Conservation (phyloP, 2,113 vertebrate species). For the Saiga tatarica region DNA sequence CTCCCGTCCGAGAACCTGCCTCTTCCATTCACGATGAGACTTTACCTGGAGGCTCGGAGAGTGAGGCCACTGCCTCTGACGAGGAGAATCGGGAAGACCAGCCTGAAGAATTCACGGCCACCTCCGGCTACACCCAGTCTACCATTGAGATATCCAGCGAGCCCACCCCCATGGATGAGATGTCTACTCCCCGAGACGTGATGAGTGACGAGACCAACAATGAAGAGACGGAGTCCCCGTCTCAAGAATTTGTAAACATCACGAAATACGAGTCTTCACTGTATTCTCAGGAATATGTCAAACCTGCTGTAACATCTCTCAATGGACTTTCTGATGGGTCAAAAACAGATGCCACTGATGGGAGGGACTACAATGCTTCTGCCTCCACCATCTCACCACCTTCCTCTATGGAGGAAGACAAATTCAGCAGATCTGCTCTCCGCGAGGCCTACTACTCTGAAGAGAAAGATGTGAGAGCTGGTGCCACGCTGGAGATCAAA, state of each 20-base stretch:
- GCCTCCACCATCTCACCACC: slow-evolving; percentile 94
- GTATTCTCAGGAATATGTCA: slow-evolving; percentile 84
- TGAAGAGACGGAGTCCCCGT: slow-evolving; percentile 91
- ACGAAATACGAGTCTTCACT: slow-evolving; percentile 84
- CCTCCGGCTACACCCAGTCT: slow-evolving; percentile 93
- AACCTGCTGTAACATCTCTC: slow-evolving; percentile 81
- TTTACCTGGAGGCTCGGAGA: slow-evolving; percentile 89
- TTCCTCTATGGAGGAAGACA: slow-evolving; percentile 93
- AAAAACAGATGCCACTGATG: slow-evolving; percentile 92
- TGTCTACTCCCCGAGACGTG: slow-evolving; percentile 93
- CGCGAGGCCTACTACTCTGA: slow-evolving; percentile 77
- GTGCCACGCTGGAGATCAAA: slow-evolving; percentile 74
- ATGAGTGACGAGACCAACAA: slow-evolving; percentile 94
- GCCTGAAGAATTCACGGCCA: slow-evolving; percentile 91
- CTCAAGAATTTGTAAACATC: slow-evolving; percentile 87
- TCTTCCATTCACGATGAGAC: slow-evolving; percentile 92
- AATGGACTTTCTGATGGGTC: slow-evolving; percentile 87
- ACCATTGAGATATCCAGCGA: slow-evolving; percentile 95
- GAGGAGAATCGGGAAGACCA: slow-evolving; percentile 92
- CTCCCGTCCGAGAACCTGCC: slow-evolving; percentile 84
- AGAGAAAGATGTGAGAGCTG: slow-evolving; percentile 69
- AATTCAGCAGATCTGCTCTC: slow-evolving; percentile 83
- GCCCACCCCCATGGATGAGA: slow-evolving; percentile 95
- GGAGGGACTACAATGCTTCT: slow-evolving; percentile 91
- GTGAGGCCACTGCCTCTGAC: slow-evolving; percentile 90